These are phyloP conservation scores for Neelides folsomi DNA, from an alignment of 2,888 invertebrate species.

Conservation along the genomic window DNA sequence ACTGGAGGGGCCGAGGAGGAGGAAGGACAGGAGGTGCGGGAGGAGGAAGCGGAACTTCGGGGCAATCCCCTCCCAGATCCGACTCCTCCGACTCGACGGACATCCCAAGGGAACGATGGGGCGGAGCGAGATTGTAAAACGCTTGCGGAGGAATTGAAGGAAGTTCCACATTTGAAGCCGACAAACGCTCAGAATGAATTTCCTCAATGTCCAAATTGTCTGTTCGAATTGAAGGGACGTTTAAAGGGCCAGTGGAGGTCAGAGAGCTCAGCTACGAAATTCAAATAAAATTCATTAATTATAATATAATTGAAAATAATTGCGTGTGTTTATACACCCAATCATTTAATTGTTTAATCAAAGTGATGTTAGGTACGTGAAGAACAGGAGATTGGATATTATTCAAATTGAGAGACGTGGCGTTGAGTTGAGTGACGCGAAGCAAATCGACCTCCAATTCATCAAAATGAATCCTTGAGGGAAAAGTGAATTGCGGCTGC, in stretches of 20 bases:
- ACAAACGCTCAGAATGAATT: conserved; percentile 22
- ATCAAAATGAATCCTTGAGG: conserved; percentile 27
- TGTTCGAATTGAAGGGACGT: conserved; percentile 19
- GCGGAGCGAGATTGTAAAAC: conserved; percentile 20
- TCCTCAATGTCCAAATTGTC: conserved; percentile 23
- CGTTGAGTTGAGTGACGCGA: conserved; percentile 29
- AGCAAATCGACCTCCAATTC: conserved; percentile 32
- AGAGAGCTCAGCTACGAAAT: conserved; percentile 19
- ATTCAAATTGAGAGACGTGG: conserved; percentile 22
- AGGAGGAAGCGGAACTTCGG: neutral
- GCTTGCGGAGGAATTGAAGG: conserved; percentile 26
- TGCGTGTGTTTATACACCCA: no score
- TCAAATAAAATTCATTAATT: no score
- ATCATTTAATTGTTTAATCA: no score
- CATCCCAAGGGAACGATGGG: conserved; percentile 4
- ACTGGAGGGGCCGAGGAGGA: neutral
- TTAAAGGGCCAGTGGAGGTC: conserved; percentile 20
- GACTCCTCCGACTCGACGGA: no score
- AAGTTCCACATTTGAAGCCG: conserved; percentile 22
- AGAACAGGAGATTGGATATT: conserved; percentile 25
- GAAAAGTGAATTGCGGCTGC: conserved; percentile 21
- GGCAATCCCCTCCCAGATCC: no score
- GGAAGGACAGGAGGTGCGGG: neutral
- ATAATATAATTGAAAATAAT: no score
- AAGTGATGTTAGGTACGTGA: conserved; percentile 18